phyloP scores from a whole-genome alignment of 2,113 vertebrate genomes.

The Cricetomys ansorgei region DNA sequence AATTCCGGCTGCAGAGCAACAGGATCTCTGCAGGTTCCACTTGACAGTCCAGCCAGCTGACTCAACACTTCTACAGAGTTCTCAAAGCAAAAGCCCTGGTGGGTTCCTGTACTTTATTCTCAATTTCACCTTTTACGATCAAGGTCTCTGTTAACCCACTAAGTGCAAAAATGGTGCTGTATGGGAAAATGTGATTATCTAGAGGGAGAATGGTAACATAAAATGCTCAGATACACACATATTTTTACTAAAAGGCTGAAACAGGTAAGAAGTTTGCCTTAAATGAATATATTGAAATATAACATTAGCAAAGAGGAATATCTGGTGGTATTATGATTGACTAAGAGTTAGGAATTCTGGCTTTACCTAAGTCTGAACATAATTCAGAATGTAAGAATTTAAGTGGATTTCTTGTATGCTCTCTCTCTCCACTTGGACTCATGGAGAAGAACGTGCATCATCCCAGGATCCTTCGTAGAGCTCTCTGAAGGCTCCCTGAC shows the following conservation, averaged over 20 bases:
- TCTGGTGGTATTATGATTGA: not conserved
- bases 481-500: not conserved
- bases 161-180: not conserved
- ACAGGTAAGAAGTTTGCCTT: constrained; percentile 38
- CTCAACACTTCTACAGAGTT: constrained; percentile 48
- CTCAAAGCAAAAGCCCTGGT: not conserved
- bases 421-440: not conserved
- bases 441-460: not conserved
- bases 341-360: not conserved
- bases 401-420: not conserved
- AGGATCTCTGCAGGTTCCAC: not conserved
- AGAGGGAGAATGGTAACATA: constrained; percentile 29
- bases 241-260: not conserved
- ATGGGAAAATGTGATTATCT: not conserved
- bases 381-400: not conserved
- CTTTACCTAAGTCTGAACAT: constrained; percentile 21
- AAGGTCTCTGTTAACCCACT: constrained; percentile 5
- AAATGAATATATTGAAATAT: constrained; percentile 16
- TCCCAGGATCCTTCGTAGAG: not conserved
- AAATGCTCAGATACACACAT: constrained; percentile 14
- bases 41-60: constrained; percentile 46
- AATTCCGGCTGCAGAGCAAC: constrained; percentile 37
- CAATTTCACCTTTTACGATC: constrained; percentile 47
- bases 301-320: not conserved
- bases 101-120: constrained; percentile 29